Evolutionary conservation across 2,113 vertebrate species (phyloP).

Genomic region (Rhineura floridana): DNA sequence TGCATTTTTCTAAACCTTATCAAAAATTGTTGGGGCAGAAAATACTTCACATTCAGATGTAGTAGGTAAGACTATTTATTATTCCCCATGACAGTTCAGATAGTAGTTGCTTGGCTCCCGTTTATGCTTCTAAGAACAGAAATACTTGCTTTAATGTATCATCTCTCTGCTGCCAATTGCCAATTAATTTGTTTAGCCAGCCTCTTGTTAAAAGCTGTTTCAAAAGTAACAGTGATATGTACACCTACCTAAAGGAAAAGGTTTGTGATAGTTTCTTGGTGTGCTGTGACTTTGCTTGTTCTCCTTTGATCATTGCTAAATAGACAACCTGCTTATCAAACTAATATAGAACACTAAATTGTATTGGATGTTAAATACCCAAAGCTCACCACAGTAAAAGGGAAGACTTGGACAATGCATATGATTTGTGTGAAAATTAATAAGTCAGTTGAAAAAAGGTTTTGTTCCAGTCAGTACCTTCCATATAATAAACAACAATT

Average conservation of each 20-base stretch:
- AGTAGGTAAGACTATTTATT: slow-evolving; percentile 61
- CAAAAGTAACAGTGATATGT: slow-evolving; percentile 48
- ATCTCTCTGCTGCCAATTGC: slow-evolving; percentile 61
- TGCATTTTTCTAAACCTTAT: not conserved
- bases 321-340: not conserved
- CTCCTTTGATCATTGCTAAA: slow-evolving; percentile 4
- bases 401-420: not conserved
- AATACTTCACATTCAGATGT: slow-evolving; percentile 37
- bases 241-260: slow-evolving; percentile 39
- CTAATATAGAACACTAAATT: slow-evolving; percentile 7
- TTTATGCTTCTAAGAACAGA: slow-evolving; percentile 49
- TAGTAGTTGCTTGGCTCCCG: slow-evolving; percentile 53
- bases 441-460: not conserved
- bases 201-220: slow-evolving; percentile 62
- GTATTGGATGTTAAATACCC: not conserved
- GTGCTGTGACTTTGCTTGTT: slow-evolving; percentile 36
- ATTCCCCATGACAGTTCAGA: slow-evolving; percentile 60
- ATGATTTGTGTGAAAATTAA: slow-evolving; percentile 10
- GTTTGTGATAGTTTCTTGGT: slow-evolving; percentile 32
- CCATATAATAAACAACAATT: not conserved
- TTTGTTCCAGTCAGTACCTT: not conserved
- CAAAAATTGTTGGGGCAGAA: not conserved
- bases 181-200: slow-evolving; percentile 64
- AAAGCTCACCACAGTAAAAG: slow-evolving; percentile 23
- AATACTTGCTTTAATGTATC: slow-evolving; percentile 67